Evolutionary conservation across 2,888 invertebrate species (phyloP).

Genomic region (Melitaea athalia): DNA sequence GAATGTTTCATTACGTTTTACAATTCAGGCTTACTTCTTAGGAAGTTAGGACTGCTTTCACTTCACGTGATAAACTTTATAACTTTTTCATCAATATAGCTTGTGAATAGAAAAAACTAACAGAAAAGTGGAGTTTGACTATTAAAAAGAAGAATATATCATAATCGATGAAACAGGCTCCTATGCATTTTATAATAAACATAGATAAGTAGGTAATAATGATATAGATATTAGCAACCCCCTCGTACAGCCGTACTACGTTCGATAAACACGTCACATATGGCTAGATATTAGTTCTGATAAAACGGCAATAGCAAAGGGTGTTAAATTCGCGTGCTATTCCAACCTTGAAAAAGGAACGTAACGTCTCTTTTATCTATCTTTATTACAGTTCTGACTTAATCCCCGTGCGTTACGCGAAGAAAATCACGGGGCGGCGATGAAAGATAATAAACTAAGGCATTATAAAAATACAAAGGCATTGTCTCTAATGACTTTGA

Average conservation of each 20-base stretch:
- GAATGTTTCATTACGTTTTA: too few relatives aligned
- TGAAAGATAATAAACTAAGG: conserved; percentile 27
- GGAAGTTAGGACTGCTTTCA: too few relatives aligned
- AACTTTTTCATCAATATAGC: too few relatives aligned
- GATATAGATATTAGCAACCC: neutral
- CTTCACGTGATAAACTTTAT: too few relatives aligned
- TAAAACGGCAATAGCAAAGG: conserved; percentile 55
- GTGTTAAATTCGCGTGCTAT: conserved; percentile 65
- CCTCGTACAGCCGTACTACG: neutral
- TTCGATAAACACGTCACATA: conserved; percentile 12
- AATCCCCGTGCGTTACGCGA: conserved; percentile 64
- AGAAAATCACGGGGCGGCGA: conserved; percentile 25
- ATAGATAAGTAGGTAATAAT: too few relatives aligned
- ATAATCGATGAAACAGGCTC: too few relatives aligned
- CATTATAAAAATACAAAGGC: conserved; percentile 16
- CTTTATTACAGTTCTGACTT: conserved; percentile 67
- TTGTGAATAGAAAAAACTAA: too few relatives aligned
- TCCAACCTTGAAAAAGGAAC: conserved; percentile 56
- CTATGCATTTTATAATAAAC: too few relatives aligned
- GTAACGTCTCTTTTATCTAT: conserved; percentile 47
- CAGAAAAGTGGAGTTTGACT: too few relatives aligned
- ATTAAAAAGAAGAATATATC: too few relatives aligned
- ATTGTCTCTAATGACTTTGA: conserved; percentile 10
- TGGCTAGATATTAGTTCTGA: conserved; percentile 56
- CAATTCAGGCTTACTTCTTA: too few relatives aligned